Base-by-base conservation (phyloP, 2,113 vertebrate genomes). In the Alouatta palliata region DNA sequence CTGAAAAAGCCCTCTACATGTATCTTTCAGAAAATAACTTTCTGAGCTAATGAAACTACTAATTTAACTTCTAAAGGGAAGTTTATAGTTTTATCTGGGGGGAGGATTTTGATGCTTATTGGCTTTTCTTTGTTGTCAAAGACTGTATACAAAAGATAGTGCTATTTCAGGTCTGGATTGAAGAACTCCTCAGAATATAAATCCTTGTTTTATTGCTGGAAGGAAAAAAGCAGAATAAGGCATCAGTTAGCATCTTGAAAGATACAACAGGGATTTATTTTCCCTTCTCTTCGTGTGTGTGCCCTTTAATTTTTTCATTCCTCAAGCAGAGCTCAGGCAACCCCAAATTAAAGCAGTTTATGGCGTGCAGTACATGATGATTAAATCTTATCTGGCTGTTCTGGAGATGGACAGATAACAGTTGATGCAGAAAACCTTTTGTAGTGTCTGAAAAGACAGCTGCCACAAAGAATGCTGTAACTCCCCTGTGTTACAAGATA, bases 301-400 rank as follows among this genome's bases (percentile, higher is more conserved):
- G 85, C 47, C 87, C 83, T 97, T 94, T 92, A 70, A 90, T 96
- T 97, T 95, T 93, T 93, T 86, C 73, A 82, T 92, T 96, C 49
- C 49, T 94, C 32, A 66, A 87, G 61, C 68, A 89, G 47, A 96
- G 61, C 25, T 77, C 71, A 95, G 87, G 85, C 76, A 98, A 96
- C 97, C 96, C 97, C 97, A 98, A 96, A 98, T 98, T 97, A 98
- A 95, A 98, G 96, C 85, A 94, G 93, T 90, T 97, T 97, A 68
- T 91, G 76, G 80, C 76, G 40, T 76, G 84, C 43, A 21, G 77
- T 70, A 71, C 91, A 25, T 83, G 93, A 92, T 97, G 93, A 90
- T 95, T 95, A 96, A 68, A 95, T 97, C 96, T 86, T 92, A 96
- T 70, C 95, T 95, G 37, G 52, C 76, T 96, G 54, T 92, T 91